Conservation (phyloP, 2,113 vertebrate species). For the Vulpes vulpes region DNA sequence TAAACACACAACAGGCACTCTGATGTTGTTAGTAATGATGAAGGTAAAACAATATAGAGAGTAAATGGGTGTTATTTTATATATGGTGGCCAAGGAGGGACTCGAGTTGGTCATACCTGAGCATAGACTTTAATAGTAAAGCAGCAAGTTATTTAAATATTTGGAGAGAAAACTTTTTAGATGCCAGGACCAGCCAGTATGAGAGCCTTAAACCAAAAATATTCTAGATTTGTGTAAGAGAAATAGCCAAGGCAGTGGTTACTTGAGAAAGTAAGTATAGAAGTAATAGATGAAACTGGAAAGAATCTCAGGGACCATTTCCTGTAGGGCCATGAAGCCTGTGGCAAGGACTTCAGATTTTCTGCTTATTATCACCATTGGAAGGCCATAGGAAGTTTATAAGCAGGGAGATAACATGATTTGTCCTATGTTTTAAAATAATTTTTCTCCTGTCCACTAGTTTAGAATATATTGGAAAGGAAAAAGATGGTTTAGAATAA, state of each 20-base stretch:
- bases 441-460: neutral
- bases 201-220: neutral
- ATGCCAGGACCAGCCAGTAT: neutral
- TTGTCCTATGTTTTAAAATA: neutral
- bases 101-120: neutral
- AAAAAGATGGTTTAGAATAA: neutral
- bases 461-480: neutral
- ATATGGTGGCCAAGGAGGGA: neutral
- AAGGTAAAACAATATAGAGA: neutral
- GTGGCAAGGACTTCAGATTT: neutral
- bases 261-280: neutral
- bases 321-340: too few species aligned
- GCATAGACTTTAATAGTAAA: neutral
- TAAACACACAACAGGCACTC: neutral
- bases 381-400: neutral
- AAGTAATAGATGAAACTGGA: neutral
- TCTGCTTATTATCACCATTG: neutral
- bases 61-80: neutral
- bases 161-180: neutral
- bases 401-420: neutral
- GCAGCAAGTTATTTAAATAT: neutral
- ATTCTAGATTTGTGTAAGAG: neutral
- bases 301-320: neutral
- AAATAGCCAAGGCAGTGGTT: neutral
- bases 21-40: neutral